Conservation (phyloP, 2,888 invertebrate genomes). For the Tromatobia lineatoria region DNA sequence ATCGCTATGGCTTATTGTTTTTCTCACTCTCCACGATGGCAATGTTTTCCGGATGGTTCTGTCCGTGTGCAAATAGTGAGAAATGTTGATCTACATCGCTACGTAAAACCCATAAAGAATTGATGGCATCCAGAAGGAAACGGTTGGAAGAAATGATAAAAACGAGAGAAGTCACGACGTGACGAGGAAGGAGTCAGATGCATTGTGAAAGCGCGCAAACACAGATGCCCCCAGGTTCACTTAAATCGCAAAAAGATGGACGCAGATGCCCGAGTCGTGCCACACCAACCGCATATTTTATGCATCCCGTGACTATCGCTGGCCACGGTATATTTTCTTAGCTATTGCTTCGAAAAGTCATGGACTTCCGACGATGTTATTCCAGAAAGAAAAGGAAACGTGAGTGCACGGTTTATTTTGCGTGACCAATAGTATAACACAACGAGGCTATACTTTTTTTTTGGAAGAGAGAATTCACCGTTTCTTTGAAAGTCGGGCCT, state of each 20-base stretch:
- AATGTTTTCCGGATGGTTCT: too few species aligned
- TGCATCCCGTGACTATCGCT: constrained; percentile 25
- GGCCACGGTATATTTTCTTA: constrained; percentile 2
- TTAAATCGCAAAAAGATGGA: constrained; percentile 21
- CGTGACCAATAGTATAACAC: constrained; percentile 30
- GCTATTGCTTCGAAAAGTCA: constrained; percentile 7
- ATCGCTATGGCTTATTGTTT: too few species aligned
- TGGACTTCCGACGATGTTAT: neutral
- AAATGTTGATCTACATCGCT: constrained; percentile 18
- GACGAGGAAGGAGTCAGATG: constrained; percentile 1
- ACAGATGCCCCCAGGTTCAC: constrained; percentile 10
- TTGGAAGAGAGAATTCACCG: constrained; percentile 23
- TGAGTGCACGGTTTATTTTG: constrained; percentile 18
- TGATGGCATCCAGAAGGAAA: neutral
- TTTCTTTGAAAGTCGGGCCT: constrained; percentile 42
- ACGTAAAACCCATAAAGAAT: neutral
- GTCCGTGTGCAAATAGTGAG: neutral
- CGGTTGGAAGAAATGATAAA: neutral
- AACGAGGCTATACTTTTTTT: constrained; percentile 4
- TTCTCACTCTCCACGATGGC: too few species aligned
- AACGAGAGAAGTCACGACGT: constrained; percentile 21
- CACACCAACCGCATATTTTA: constrained; percentile 42
- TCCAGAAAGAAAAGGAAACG: neutral
- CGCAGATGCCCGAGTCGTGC: constrained; percentile 34
- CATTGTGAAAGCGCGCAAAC: constrained; percentile 15